Evolutionary conservation across 1,140 invertebrate species (phyloP).

Genomic region (Tyrophagus putrescentiae): DNA sequence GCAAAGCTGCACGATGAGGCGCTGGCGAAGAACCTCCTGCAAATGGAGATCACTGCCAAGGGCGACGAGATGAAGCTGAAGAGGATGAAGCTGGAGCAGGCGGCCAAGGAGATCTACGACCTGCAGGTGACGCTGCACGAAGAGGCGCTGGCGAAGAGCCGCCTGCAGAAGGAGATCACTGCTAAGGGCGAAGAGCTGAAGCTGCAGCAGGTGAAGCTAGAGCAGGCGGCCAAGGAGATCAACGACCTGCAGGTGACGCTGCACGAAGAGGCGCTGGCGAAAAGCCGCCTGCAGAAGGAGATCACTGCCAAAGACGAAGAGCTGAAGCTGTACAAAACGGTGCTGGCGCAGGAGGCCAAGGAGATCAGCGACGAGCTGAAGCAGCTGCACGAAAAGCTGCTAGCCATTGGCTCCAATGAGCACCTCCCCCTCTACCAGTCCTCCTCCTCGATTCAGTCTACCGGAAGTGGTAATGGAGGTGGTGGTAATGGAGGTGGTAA

Average conservation of each 20-base stretch:
- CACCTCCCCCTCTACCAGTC: too few relatives aligned
- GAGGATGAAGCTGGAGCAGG: too few relatives aligned
- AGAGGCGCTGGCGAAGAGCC: slow-evolving; percentile 51
- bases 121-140: slow-evolving; percentile 50
- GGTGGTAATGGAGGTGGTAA: too few relatives aligned
- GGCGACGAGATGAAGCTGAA: slow-evolving; percentile 74
- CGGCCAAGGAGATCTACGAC: slow-evolving; percentile 69
- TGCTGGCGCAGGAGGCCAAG: too few relatives aligned
- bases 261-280: slow-evolving; percentile 49
- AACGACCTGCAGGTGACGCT: slow-evolving; percentile 60
- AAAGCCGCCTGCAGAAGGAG: slow-evolving; percentile 77
- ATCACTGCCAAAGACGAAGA: slow-evolving; percentile 88
- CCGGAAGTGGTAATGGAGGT: too few relatives aligned
- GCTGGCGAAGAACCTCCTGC: slow-evolving; percentile 80
- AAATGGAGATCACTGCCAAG: slow-evolving; percentile 74
- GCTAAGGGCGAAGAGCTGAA: slow-evolving; percentile 85
- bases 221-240: slow-evolving; percentile 65
- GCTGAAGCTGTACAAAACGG: slow-evolving; percentile 44
- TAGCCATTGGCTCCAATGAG: too few relatives aligned
- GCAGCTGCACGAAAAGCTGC: slow-evolving; percentile 41
- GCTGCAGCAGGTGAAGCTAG: too few relatives aligned
- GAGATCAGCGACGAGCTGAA: too few relatives aligned
- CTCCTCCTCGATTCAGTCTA: too few relatives aligned
- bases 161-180: slow-evolving; percentile 85
- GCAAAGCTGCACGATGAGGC: slow-evolving; percentile 52